Evolutionary conservation across 2,113 vertebrate species (phyloP), one percentile per base, ranked within the genome.

Genomic region (Pelobates fuscus): DNA sequence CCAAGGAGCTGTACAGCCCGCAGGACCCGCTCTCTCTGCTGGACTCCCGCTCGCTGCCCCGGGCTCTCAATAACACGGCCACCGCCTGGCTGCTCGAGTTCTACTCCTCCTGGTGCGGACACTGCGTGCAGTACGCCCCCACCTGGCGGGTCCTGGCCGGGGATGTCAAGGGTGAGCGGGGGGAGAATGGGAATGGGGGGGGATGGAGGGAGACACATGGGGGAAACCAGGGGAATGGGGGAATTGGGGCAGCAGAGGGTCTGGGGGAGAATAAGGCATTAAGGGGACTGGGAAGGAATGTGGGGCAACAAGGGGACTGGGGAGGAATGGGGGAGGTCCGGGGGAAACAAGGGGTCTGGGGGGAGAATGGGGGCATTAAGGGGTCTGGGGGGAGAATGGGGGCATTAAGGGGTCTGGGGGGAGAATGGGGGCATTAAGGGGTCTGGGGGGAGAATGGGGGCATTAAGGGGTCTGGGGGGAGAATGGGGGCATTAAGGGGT

Each of bases 81-180:
- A 84, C 90, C 69, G 95, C 95, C 77, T 98, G 96, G 95, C 82
- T 97, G 25, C 80, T 97, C 82, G 95, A 98, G 94, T 98, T 98
- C 84, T 97, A 91, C 88, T 96, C 95, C 17, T 97, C 95, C 68
- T 95, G 94, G 91, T 98, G 96, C 77, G 94, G 96, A 49, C 96
- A 98, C 88, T 98, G 96, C 85, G 82, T 95, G 87, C 92, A 92
- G 86, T 98, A 95, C 87, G 96, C 96, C 71, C 89, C 92, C 82
- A 94, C 94, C 43, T 98, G 96, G 96, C 93, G 90, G 79, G 90
- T 87, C 4, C 84, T 98, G 86, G 95, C 93, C 3, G 87, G 81
- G 21, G 96, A 98, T 78, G 94, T 98, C 59, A 90, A 86, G 92
- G 96, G 96, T 97, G 84, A 84, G 87, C 65, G 57, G 25, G 57